Percentiles rank a stretch among this genome's conserved stretches.
Evolutionary conservation across 2,888 invertebrate genomes (phyloP).

Genomic region (Urechis unicinctus): DNA sequence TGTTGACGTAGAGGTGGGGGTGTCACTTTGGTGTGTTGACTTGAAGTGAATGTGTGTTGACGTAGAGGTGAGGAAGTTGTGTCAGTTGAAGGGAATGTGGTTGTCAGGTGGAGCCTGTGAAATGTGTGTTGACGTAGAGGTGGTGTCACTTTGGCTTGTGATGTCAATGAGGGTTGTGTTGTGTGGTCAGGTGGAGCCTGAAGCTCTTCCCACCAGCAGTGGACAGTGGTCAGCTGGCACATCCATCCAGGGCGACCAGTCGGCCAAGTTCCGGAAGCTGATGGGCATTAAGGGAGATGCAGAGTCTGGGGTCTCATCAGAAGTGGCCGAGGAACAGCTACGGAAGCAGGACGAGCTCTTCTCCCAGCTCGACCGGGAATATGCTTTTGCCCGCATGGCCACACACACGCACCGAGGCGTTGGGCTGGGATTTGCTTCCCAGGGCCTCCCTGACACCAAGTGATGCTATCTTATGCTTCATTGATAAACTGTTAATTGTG

Average conservation of each 20-base stretch:
- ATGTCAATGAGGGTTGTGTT: too few relatives aligned
- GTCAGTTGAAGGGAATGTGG: too few relatives aligned
- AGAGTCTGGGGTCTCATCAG: slow-evolving; percentile 4
- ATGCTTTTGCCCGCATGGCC: slow-evolving; percentile 88
- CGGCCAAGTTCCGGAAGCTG: slow-evolving; percentile 85
- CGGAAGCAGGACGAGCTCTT: slow-evolving; percentile 67
- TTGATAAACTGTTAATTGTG: too few relatives aligned
- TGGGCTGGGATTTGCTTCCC: slow-evolving; percentile 50
- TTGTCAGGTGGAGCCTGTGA: too few relatives aligned
- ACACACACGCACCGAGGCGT: slow-evolving; percentile 85
- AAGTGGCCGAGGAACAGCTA: slow-evolving; percentile 30
- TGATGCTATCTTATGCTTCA: too few relatives aligned
- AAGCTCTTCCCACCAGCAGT: not conserved
- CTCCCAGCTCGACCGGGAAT: slow-evolving; percentile 88
- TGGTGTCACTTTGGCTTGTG: too few relatives aligned
- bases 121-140: too few relatives aligned
- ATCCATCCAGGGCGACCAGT: slow-evolving; percentile 84
- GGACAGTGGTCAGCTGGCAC: slow-evolving; percentile 58
- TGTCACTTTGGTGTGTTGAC: too few relatives aligned
- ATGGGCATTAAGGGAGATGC: slow-evolving; percentile 64
- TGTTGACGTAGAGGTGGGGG: too few relatives aligned
- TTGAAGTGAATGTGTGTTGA: too few relatives aligned
- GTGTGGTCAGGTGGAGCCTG: too few relatives aligned
- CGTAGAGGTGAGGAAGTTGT: too few relatives aligned
- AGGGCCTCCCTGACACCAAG: slow-evolving; percentile 6